A percentile compares a stretch with the other conserved stretches of the same genome.
Conservation (phyloP, 2,797 vertebrate genomes). For the Pteropus rufus region DNA sequence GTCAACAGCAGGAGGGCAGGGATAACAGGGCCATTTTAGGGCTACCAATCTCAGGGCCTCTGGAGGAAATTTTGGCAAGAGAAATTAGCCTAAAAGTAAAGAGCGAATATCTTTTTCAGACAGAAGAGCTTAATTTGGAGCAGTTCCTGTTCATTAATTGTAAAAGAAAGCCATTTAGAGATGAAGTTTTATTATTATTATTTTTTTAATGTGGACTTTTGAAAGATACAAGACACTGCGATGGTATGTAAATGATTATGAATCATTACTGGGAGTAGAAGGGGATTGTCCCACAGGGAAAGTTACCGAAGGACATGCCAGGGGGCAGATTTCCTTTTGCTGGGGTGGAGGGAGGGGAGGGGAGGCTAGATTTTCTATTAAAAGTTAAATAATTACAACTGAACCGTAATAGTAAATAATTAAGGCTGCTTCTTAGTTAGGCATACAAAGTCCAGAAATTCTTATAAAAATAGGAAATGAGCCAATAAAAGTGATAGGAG, state of each 20-base stretch:
- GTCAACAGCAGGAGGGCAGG: not conserved
- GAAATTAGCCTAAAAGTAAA: not conserved
- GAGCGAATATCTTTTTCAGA: not conserved
- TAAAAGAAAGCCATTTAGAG: constrained; percentile 17
- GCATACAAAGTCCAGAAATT: constrained; percentile 22
- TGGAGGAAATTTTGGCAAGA: constrained; percentile 1
- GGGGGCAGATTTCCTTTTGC: not conserved
- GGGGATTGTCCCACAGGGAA: not conserved
- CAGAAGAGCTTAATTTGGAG: not conserved
- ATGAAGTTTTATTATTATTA: not conserved
- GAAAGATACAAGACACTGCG: not conserved
- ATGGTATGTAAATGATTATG: not conserved
- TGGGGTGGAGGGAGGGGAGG: not conserved
- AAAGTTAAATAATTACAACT: constrained; percentile 47
- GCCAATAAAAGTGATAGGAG: constrained; percentile 20
- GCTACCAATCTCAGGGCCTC: not conserved
- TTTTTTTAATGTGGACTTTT: not conserved
- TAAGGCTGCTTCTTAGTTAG: constrained; percentile 11
- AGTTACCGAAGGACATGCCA: not conserved
- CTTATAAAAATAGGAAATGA: constrained; percentile 49
- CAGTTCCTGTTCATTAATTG: not conserved
- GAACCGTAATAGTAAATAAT: constrained; percentile 29
- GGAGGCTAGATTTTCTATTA: not conserved
- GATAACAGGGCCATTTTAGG: not conserved
- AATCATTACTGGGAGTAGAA: not conserved